Conservation (phyloP, 2,113 vertebrate genomes). For the Callospermophilus lateralis region DNA sequence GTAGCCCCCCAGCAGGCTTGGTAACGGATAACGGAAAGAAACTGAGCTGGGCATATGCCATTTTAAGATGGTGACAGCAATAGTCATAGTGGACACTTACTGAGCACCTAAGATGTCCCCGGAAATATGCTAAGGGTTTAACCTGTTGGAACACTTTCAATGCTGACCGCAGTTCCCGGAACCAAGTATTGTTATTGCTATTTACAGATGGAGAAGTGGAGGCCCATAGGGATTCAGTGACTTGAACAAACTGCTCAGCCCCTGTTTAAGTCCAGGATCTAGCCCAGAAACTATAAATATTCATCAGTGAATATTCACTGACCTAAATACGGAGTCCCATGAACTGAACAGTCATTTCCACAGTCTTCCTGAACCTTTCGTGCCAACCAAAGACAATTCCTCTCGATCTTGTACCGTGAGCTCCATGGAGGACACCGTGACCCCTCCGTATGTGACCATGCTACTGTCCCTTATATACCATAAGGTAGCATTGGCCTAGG, state of each 20-base stretch:
- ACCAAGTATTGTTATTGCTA: not conserved
- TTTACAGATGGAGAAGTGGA: not conserved
- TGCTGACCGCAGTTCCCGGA: not conserved
- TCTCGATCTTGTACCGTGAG: not conserved
- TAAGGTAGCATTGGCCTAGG: not conserved
- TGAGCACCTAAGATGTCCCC: too few species aligned
- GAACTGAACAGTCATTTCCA: not conserved
- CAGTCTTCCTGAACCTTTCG: too few species aligned
- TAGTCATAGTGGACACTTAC: not conserved
- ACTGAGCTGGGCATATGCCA: not conserved
- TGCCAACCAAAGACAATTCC: not conserved
- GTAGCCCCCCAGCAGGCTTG: not conserved
- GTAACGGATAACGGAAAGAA: not conserved
- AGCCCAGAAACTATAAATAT: not conserved
- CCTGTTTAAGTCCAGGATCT: not conserved
- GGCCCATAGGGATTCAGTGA: not conserved
- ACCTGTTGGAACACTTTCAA: not conserved
- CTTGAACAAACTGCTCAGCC: not conserved
- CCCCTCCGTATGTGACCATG: not conserved
- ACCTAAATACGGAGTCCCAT: not conserved
- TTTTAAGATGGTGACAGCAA: not conserved
- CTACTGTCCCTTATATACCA: fast-evolving
- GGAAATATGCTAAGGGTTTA: not conserved
- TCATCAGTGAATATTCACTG: not conserved
- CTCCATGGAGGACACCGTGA: not conserved